These are phyloP conservation scores for Ctenopoma kingsleyae DNA, from an alignment of 2,797 vertebrate genomes.

Conservation along the genomic window DNA sequence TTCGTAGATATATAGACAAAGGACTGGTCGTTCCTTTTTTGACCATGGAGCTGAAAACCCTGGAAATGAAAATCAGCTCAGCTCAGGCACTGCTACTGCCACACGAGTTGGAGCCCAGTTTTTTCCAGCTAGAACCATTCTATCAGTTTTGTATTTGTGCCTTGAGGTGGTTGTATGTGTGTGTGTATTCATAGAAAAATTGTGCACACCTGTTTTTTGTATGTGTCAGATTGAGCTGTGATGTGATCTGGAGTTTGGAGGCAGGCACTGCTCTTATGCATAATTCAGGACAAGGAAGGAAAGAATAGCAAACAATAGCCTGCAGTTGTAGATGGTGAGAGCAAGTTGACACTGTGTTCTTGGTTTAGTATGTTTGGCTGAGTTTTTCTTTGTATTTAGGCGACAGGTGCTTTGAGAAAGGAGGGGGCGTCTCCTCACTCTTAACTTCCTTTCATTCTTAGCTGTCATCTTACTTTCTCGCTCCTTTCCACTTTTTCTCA, in stretches of 20 bases:
- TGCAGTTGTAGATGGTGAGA: constrained; percentile 42
- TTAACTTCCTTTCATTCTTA: constrained; percentile 17
- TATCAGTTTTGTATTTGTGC: constrained; percentile 13
- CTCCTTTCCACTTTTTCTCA: background rate
- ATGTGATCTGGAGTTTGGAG: constrained; percentile 52
- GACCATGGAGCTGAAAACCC: too few species aligned
- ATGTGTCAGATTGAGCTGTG: constrained; percentile 57
- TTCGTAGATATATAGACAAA: too few species aligned
- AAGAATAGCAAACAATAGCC: constrained; percentile 61
- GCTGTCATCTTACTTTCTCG: background rate
- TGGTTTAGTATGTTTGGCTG: constrained; percentile 22
- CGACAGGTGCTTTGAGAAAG: constrained; percentile 1
- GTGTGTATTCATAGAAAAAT: background rate
- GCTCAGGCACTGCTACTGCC: background rate
- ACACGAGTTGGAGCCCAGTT: background rate
- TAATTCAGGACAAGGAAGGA: constrained; percentile 64
- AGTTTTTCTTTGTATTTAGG: constrained; percentile 26
- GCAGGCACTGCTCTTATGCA: constrained; percentile 48
- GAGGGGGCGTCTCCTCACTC: background rate
- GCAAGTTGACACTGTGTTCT: constrained; percentile 44
- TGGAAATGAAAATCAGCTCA: too few species aligned
- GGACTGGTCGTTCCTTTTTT: too few species aligned
- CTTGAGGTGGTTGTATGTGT: background rate
- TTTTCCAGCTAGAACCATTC: background rate
- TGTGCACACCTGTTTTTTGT: constrained; percentile 29